These are phyloP conservation scores for Eupithecia subumbrata DNA, from an alignment of 2,888 invertebrate genomes.

Conservation along the genomic window DNA sequence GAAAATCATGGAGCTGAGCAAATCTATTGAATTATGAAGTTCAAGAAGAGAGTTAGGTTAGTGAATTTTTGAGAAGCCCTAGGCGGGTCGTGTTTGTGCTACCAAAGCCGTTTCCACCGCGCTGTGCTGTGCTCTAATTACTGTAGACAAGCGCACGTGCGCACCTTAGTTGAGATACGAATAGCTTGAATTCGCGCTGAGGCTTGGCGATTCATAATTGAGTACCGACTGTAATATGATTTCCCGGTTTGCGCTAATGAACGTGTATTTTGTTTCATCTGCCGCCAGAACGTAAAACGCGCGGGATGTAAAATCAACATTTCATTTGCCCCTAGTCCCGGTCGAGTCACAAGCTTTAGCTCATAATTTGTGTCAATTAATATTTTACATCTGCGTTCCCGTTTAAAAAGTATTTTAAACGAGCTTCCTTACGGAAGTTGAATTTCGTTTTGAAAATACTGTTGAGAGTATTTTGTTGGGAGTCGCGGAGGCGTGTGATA, in stretches of 20 bases:
- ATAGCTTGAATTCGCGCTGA: constrained; percentile 57
- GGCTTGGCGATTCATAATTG: constrained; percentile 71
- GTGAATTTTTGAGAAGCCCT: background rate
- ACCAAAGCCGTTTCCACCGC: constrained; percentile 34
- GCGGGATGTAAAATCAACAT: constrained; percentile 74
- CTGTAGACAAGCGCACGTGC: constrained; percentile 45
- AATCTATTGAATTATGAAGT: constrained; percentile 56
- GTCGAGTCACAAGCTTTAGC: constrained; percentile 54
- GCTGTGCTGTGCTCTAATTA: constrained; percentile 51
- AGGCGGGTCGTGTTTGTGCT: constrained; percentile 17
- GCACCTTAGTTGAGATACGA: constrained; percentile 39
- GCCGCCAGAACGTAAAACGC: constrained; percentile 68
- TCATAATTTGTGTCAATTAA: constrained; percentile 70
- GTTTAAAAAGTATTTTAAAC: constrained; percentile 47
- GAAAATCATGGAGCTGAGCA: constrained; percentile 52
- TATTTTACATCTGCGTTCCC: constrained; percentile 59
- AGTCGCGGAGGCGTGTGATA: constrained; percentile 34
- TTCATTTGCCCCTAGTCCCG: constrained; percentile 63
- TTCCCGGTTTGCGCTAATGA: constrained; percentile 77
- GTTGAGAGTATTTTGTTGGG: constrained; percentile 37
- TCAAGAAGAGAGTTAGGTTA: constrained; percentile 31
- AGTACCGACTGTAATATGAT: constrained; percentile 76
- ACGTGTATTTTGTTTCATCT: constrained; percentile 81
- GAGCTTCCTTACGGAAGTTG: constrained; percentile 37
- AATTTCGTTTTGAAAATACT: constrained; percentile 38